Conservation (phyloP, 64 coral and sea anemone species). For the Montipora capricornis region DNA sequence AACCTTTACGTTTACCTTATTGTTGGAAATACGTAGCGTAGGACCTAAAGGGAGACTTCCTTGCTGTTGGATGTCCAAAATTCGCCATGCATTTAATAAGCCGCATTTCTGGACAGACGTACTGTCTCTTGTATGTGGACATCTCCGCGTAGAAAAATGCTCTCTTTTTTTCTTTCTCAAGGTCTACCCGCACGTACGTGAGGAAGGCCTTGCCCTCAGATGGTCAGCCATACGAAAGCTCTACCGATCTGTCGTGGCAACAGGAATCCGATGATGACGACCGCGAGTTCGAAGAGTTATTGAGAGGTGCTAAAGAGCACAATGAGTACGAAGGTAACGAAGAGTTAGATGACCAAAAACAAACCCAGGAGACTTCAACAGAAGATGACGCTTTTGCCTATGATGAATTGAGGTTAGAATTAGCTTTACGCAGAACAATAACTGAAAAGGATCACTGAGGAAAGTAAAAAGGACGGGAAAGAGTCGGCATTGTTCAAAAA, state of each 20-base stretch:
- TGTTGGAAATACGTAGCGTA: too few relatives aligned
- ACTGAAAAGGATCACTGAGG: too few relatives aligned
- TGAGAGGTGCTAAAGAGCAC: not conserved
- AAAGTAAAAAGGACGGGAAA: too few relatives aligned
- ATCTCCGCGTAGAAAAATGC: too few relatives aligned
- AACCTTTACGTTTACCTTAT: too few relatives aligned
- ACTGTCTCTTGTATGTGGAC: too few relatives aligned
- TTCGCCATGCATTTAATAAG: too few relatives aligned
- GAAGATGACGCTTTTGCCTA: not conserved
- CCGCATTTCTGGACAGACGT: too few relatives aligned
- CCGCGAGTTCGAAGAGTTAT: not conserved
- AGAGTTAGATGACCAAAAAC: not conserved
- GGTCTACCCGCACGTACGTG: not conserved
- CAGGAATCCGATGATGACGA: not conserved
- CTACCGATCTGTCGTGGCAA: not conserved
- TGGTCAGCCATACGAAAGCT: not conserved
- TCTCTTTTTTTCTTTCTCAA: not conserved
- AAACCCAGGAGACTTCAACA: slow-evolving; percentile 8
- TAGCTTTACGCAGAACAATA: too few relatives aligned
- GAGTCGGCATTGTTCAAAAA: too few relatives aligned
- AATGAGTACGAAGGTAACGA: not conserved
- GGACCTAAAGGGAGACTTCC: too few relatives aligned
- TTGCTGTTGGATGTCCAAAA: too few relatives aligned
- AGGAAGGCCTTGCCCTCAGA: not conserved
- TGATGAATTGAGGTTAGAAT: slow-evolving; percentile 24